Percentiles rank a stretch among this genome's conserved stretches.
These are phyloP conservation scores for Grapholita molesta DNA, from an alignment of 1,140 invertebrate genomes.

Conservation along the genomic window DNA sequence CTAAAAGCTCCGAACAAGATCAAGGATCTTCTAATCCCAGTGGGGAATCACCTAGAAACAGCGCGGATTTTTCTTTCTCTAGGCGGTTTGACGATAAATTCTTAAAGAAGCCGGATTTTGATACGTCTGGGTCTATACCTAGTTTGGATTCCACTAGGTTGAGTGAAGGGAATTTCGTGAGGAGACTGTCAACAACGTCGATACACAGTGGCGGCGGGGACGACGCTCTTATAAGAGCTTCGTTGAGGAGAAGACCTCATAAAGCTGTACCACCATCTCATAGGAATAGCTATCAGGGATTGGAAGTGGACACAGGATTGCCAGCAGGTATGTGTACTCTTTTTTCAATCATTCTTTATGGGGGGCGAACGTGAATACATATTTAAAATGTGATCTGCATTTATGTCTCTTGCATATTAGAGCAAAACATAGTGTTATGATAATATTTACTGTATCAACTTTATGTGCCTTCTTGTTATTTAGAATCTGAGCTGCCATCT, in stretches of 20 bases:
- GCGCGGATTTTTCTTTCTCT: conserved; percentile 86
- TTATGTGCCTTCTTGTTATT: too few relatives aligned
- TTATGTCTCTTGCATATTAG: too few relatives aligned
- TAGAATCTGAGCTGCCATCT: too few relatives aligned
- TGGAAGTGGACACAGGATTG: conserved; percentile 64
- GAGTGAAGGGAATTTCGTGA: conserved; percentile 59
- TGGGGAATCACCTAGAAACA: conserved; percentile 67
- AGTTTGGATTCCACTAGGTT: conserved; percentile 63
- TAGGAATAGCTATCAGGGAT: conserved; percentile 73
- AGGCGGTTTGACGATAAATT: conserved; percentile 79
- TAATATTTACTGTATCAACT: too few relatives aligned
- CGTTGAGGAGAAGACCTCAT: conserved; percentile 65
- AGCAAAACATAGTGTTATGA: too few relatives aligned
- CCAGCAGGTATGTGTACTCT: conserved; percentile 52
- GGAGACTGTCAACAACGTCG: conserved; percentile 66
- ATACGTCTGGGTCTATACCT: conserved; percentile 62
- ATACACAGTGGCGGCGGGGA: conserved; percentile 72
- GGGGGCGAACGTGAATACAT: too few relatives aligned
- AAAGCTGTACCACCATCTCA: conserved; percentile 69
- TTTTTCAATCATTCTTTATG: not conserved
- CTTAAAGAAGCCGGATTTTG: conserved; percentile 72
- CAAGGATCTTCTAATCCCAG: conserved; percentile 69
- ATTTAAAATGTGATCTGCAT: too few relatives aligned
- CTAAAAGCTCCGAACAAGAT: conserved; percentile 75
- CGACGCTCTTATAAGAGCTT: conserved; percentile 73